Evolutionary conservation across 2,113 vertebrate genomes (phyloP).

Genomic region (Beaufortia kweichowensis): DNA sequence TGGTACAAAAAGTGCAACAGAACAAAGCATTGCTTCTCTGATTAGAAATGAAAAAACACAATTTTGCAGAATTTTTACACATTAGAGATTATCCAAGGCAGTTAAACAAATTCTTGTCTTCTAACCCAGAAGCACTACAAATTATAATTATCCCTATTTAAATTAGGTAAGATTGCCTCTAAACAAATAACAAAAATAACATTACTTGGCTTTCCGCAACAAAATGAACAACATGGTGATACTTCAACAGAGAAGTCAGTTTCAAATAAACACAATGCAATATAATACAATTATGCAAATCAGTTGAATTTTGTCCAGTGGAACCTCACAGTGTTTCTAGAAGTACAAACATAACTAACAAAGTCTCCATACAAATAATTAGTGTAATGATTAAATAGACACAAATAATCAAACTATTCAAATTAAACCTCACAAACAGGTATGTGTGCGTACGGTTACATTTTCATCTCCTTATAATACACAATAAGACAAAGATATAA

Average conservation of each 20-base stretch:
- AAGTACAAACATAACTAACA: background rate
- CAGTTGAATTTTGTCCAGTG: too few species aligned
- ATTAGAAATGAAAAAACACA: constrained; percentile 56
- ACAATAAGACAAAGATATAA: background rate
- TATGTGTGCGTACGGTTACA: background rate
- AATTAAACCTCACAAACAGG: background rate
- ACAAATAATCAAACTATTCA: background rate
- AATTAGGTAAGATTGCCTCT: constrained; percentile 55
- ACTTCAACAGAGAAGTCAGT: constrained; percentile 57
- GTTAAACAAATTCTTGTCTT: constrained; percentile 56
- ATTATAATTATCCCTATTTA: constrained; percentile 39
- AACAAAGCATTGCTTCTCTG: constrained; percentile 51
- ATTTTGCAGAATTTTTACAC: constrained; percentile 33
- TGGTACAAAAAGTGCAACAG: constrained; percentile 57
- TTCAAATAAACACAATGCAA: constrained; percentile 53
- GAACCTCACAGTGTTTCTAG: constrained; percentile 24
- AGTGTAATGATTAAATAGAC: constrained; percentile 20
- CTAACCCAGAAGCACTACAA: constrained; percentile 50
- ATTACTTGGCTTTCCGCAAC: constrained; percentile 43
- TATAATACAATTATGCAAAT: too few species aligned
- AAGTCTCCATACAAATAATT: constrained; percentile 2
- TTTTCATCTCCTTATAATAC: too few species aligned
- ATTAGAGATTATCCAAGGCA: constrained; percentile 58
- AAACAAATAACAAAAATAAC: constrained; percentile 51
- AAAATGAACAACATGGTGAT: constrained; percentile 43